Evolutionary conservation across 2,888 invertebrate species (phyloP).

Genomic region (Dendrolimus houi): DNA sequence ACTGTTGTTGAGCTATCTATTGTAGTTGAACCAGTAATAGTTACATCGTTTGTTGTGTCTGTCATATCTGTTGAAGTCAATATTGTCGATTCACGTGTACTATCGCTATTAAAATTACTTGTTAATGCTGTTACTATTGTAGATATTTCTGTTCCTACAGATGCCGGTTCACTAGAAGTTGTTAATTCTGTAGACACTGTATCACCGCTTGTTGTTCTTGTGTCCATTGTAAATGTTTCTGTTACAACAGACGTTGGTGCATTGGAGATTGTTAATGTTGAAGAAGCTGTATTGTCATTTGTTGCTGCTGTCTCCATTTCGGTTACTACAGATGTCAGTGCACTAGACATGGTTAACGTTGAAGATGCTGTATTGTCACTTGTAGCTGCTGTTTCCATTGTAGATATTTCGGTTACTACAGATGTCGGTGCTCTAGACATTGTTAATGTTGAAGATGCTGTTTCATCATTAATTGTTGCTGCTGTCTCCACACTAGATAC

Average conservation of each 20-base stretch:
- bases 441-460: constrained; percentile 5
- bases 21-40: constrained; percentile 14
- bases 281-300: constrained; percentile 4
- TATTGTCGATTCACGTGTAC: constrained; percentile 7
- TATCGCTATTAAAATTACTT: constrained; percentile 2
- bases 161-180: neutral
- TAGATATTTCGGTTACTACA: neutral
- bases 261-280: constrained; percentile 5
- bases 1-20: constrained; percentile 19
- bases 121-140: neutral
- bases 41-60: constrained; percentile 8
- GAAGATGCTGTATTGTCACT: constrained; percentile 5
- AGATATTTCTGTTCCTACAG: neutral
- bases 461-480: constrained; percentile 3
- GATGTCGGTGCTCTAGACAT: constrained; percentile 2
- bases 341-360: constrained; percentile 5
- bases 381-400: constrained; percentile 8
- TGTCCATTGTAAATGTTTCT: too few species aligned
- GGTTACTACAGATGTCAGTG: neutral
- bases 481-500: constrained; percentile 5
- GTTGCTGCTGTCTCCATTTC: constrained; percentile 8
- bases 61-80: constrained; percentile 8
- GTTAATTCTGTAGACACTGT: too few species aligned
- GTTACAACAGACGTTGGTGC: too few species aligned
- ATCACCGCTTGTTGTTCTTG: too few species aligned